Percentiles rank a stretch among this genome's conserved stretches.
These are phyloP conservation scores for Phenacoccus solenopsis DNA, from an alignment of 1,140 invertebrate genomes.

Conservation along the genomic window DNA sequence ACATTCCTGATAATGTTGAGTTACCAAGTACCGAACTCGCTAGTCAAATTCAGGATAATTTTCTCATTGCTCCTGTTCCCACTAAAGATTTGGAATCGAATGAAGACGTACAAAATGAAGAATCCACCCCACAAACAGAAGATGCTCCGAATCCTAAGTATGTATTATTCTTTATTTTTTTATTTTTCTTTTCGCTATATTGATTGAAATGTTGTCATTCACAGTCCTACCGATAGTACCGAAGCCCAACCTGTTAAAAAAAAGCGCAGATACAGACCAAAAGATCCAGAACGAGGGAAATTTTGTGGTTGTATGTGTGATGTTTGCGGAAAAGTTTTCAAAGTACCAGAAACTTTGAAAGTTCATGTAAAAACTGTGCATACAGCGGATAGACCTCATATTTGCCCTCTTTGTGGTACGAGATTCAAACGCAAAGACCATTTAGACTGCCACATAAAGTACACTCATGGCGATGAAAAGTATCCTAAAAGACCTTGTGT, in stretches of 20 bases:
- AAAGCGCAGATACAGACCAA: background rate
- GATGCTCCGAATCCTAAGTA: no score
- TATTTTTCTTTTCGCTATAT: no score
- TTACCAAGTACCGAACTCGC: no score
- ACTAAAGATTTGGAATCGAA: no score
- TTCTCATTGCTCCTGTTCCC: no score
- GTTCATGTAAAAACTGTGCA: slow-evolving; percentile 30
- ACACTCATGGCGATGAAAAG: slow-evolving; percentile 35
- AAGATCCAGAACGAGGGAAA: background rate
- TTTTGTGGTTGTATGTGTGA: slow-evolving; percentile 28
- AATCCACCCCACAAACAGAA: no score
- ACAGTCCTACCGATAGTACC: background rate
- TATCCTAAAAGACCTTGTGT: background rate
- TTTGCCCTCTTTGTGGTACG: slow-evolving; percentile 40
- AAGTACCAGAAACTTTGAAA: background rate
- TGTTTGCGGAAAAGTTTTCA: slow-evolving; percentile 39
- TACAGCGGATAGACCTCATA: slow-evolving; percentile 39
- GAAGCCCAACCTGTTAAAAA: background rate
- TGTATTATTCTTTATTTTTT: no score
- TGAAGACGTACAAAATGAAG: no score
- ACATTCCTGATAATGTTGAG: no score
- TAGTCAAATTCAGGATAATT: no score
- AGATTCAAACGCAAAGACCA: slow-evolving; percentile 27
- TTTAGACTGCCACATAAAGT: slow-evolving; percentile 21
- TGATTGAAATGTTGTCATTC: no score